Evolutionary conservation across 35 echinoderm and acorn worm species (phyloP), one percentile per base, ranked within the genome.

Genomic region (Holothuria glaberrima): DNA sequence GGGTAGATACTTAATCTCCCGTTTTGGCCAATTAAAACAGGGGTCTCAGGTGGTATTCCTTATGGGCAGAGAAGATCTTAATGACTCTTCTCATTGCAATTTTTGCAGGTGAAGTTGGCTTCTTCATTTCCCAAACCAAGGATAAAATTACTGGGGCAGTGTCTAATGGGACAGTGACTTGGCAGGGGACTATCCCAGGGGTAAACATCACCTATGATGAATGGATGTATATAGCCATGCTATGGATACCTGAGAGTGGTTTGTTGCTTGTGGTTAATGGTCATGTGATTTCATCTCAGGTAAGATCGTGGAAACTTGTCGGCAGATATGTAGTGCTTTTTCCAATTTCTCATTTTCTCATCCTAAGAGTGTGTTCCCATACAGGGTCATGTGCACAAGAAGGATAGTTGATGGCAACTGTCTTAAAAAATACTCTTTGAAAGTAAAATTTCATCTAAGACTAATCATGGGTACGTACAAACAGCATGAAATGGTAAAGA

Each of bases 151-250:
- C 46, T 21, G 88, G 73, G 31, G 86, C 48, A 27, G 93, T 98
- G 18, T 89, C 83, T 20, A 93, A 98, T 66, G 93, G 88, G 35
- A 71, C 86, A 26, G 83, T 30, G 12, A 78, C 68, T 9, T 98
- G 96, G 96, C 34, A 78, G 33, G 91, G 77, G 12, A 61, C 83
- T 66, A 48, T 90, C 25, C 38, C 83, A 20, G 75, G 64, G 5
- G 44, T 27, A 4, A 87, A 94, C 19, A 62, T 92, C 9, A 92
- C 81, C 13, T 98, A 91, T 73, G 76, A 50, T 58, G 26, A 66
- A 36, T 98, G 96, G 96, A 93, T 94, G 32, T 94, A 94, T 54
- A 29, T 98, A 12, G 91, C 52, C 10, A 88, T 98, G 46, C 57
- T 83, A 7, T 98, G 96, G 96, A 48, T 88, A 6, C 46, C 83